phyloP scores from a whole-genome alignment of 2,113 vertebrate genomes.

The Nesogale talazaci region DNA sequence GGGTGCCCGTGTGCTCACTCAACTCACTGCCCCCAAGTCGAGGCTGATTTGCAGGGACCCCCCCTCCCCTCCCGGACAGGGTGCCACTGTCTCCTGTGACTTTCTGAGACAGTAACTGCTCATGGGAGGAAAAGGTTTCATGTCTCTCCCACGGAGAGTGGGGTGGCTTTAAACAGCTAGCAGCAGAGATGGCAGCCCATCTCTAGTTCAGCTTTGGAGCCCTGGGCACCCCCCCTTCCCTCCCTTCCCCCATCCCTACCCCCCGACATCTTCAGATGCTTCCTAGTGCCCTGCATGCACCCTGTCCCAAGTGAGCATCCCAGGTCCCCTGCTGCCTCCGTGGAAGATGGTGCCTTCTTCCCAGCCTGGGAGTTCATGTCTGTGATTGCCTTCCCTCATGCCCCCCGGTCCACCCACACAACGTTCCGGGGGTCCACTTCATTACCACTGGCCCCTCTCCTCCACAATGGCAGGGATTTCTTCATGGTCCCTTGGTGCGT shows the following conservation, averaged over 20 bases:
- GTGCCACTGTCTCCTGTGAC: too few relatives aligned
- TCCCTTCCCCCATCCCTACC: too few relatives aligned
- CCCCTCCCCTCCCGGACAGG: too few relatives aligned
- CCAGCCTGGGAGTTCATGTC: accelerated
- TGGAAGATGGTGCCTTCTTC: not conserved
- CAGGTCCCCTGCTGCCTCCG: not conserved
- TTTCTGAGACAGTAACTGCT: too few relatives aligned
- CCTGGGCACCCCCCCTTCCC: not conserved
- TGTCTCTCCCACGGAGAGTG: too few relatives aligned
- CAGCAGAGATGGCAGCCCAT: not conserved
- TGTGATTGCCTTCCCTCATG: not conserved
- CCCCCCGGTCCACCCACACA: not conserved
- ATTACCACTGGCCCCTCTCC: not conserved
- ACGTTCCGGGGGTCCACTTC: too few relatives aligned
- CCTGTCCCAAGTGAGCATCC: not conserved
- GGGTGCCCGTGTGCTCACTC: accelerated
- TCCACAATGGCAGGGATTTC: not conserved
- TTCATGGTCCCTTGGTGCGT: not conserved
- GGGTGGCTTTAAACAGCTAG: too few relatives aligned
- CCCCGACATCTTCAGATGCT: not conserved
- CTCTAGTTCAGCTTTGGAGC: not conserved
- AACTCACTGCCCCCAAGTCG: too few relatives aligned
- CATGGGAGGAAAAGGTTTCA: too few relatives aligned
- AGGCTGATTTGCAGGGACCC: too few relatives aligned
- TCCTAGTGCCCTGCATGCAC: not conserved